Conservation (phyloP, 1,140 invertebrate species). For the Babylonia areolata region DNA sequence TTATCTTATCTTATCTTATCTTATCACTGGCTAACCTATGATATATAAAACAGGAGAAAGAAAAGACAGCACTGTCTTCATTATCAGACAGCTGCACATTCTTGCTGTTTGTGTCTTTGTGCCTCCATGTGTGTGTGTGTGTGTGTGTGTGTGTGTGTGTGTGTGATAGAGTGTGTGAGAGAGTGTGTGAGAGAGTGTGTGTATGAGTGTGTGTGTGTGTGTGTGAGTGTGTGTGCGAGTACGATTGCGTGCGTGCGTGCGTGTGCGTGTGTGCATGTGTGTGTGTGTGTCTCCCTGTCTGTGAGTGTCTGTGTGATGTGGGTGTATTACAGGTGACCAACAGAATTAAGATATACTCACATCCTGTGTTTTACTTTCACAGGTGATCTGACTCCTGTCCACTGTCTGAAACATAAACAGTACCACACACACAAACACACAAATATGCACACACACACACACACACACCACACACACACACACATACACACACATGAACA, state of each 20-base stretch:
- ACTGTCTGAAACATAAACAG: neutral
- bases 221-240: neutral
- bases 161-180: neutral
- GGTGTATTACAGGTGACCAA: neutral
- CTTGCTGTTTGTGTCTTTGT: too few relatives aligned
- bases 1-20: too few relatives aligned
- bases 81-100: too few relatives aligned
- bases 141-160: constrained; percentile 15
- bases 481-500: constrained; percentile 5
- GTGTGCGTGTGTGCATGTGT: too few relatives aligned
- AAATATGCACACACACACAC: neutral
- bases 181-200: too few relatives aligned
- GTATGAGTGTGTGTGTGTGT: neutral
- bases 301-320: too few relatives aligned
- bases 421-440: neutral
- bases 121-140: neutral
- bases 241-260: too few relatives aligned
- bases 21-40: too few relatives aligned
- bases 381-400: neutral
- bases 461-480: constrained; percentile 4
- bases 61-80: too few relatives aligned
- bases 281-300: too few relatives aligned
- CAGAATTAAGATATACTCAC: neutral
- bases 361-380: neutral
- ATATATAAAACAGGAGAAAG: too few relatives aligned